These are phyloP conservation scores for Hypercompe scribonia DNA, from an alignment of 2,888 invertebrate genomes.

Conservation along the genomic window DNA sequence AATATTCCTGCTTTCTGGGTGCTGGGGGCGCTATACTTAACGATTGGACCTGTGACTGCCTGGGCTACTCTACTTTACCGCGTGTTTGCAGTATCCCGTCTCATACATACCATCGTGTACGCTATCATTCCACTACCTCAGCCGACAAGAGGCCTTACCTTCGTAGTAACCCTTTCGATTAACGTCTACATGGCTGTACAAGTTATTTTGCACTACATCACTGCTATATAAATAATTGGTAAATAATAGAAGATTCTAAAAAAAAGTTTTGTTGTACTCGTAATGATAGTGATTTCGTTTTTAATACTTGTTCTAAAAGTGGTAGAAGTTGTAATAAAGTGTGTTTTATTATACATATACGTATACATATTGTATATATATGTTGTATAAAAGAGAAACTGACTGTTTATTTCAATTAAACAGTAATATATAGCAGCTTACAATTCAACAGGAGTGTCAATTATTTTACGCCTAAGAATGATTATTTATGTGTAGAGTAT, in stretches of 20 bases:
- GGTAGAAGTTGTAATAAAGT: not conserved
- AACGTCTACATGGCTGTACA: constrained; percentile 74
- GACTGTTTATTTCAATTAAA: too few relatives aligned
- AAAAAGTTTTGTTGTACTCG: not conserved
- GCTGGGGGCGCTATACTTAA: constrained; percentile 86
- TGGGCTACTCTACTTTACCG: constrained; percentile 68
- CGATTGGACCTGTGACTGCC: constrained; percentile 81
- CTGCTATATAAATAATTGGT: constrained; percentile 36
- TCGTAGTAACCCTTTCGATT: constrained; percentile 60
- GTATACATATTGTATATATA: not conserved
- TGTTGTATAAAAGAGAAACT: not conserved
- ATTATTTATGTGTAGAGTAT: not conserved
- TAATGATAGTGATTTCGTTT: constrained; percentile 1
- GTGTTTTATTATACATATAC: too few relatives aligned
- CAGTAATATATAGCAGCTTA: too few relatives aligned
- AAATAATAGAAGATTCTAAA: not conserved
- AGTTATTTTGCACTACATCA: constrained; percentile 63
- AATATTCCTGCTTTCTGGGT: constrained; percentile 89
- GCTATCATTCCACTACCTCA: constrained; percentile 88
- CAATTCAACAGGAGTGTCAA: not conserved
- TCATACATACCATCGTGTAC: constrained; percentile 89
- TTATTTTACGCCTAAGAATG: not conserved
- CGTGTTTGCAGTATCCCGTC: constrained; percentile 84
- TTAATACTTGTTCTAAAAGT: not conserved
- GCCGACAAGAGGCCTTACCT: constrained; percentile 77